phyloP scores from a whole-genome alignment of 2,113 vertebrate genomes.

The Oxyura jamaicensis region DNA sequence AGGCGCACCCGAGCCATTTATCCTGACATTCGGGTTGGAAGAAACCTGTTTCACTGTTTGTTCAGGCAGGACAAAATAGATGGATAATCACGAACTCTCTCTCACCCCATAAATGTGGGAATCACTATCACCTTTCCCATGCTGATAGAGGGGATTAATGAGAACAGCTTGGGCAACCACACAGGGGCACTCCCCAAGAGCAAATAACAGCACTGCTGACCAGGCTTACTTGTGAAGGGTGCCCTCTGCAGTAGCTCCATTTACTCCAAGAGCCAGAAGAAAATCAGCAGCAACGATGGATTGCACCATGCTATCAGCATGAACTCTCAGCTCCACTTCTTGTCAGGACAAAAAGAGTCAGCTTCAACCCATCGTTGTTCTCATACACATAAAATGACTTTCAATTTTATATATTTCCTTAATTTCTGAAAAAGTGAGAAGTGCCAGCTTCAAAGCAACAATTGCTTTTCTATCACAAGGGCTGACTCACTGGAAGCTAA shows the following conservation, averaged over 20 bases:
- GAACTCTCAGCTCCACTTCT: not conserved
- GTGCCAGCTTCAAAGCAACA: not conserved
- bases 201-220: not conserved
- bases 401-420: not conserved
- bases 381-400: not conserved
- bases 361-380: not conserved
- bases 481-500: not conserved
- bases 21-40: rapidly evolving
- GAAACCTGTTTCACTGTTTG: not conserved
- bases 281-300: not conserved
- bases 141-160: rapidly evolving
- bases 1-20: not conserved
- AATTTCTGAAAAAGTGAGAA: not conserved
- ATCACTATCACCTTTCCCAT: not conserved
- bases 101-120: not conserved
- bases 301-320: not conserved
- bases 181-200: not conserved
- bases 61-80: not conserved
- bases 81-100: not conserved
- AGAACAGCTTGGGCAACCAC: not conserved
- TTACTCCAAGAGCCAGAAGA: not conserved
- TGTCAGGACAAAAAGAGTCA: not conserved
- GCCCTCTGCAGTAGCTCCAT: no score
- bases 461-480: not conserved
- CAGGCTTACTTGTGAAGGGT: not conserved